Conservation (phyloP, 2,888 invertebrate species). For the Eumerus sabulonum region DNA sequence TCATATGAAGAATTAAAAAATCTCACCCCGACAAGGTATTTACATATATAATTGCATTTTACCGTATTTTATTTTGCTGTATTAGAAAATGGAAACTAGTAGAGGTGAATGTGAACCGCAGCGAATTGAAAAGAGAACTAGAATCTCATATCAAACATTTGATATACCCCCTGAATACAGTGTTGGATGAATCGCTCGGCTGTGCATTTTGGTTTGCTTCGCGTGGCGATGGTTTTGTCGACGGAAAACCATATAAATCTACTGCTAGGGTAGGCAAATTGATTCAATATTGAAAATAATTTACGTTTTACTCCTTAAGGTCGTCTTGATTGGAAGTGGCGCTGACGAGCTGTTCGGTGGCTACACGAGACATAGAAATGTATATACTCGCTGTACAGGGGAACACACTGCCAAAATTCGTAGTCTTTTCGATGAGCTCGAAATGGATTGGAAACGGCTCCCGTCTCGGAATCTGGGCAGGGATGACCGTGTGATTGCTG, state of each 20-base stretch:
- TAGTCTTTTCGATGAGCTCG: conserved; percentile 83
- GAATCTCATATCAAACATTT: conserved; percentile 84
- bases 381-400: conserved; percentile 82
- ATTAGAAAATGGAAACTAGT: conserved; percentile 89
- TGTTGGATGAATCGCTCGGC: conserved; percentile 97
- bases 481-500: conserved; percentile 95
- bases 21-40: conserved; percentile 83
- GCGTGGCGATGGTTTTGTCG: conserved; percentile 82
- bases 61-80: too few species aligned
- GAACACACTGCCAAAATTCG: conserved; percentile 78
- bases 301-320: conserved; percentile 78
- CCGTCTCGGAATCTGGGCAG: conserved; percentile 94
- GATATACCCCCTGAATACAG: conserved; percentile 90
- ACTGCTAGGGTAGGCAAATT: conserved; percentile 69
- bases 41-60: too few species aligned
- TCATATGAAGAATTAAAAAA: conserved; percentile 85
- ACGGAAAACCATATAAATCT: conserved; percentile 64
- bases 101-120: conserved; percentile 86
- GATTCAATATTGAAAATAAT: neutral
- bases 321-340: conserved; percentile 93
- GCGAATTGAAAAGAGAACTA: conserved; percentile 83
- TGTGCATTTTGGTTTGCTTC: conserved; percentile 98
- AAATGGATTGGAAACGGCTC: conserved; percentile 90
- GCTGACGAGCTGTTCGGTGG: conserved; percentile 99
- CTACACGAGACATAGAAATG: conserved; percentile 92